Conservation (phyloP, 1,140 invertebrate genomes). For the Cydia fagiglandana region DNA sequence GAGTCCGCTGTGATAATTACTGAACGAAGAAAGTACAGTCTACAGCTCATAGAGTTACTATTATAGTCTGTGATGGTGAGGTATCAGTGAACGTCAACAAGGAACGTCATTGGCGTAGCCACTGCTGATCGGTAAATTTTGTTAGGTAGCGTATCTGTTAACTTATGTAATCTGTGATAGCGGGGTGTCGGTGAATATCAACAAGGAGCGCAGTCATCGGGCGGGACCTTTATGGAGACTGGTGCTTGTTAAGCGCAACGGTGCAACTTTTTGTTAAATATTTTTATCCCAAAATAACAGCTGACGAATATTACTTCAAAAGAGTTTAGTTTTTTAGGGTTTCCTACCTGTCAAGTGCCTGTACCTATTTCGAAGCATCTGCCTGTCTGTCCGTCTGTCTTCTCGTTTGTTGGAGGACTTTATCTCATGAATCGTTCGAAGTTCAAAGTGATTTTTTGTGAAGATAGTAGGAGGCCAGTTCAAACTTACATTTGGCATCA, state of each 20-base stretch:
- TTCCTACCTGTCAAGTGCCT: no score
- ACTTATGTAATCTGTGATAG: neutral
- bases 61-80: neutral
- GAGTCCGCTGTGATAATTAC: no score
- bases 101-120: neutral
- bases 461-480: no score
- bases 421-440: no score
- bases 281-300: neutral
- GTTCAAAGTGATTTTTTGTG: no score
- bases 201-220: conserved; percentile 52
- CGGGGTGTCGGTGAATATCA: conserved; percentile 56
- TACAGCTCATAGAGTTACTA: neutral
- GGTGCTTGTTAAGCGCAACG: conserved; percentile 35
- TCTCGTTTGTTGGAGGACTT: no score
- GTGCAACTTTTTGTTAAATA: conserved; percentile 21
- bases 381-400: no score
- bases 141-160: neutral
- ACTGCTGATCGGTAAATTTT: neutral
- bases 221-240: conserved; percentile 46
- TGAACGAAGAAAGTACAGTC: neutral
- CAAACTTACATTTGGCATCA: no score
- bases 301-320: neutral
- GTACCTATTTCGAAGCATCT: no score
- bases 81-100: neutral
- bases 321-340: no score